These are phyloP conservation scores for Ivindomyrus marchei DNA, from an alignment of 2,113 vertebrate genomes.

Conservation along the genomic window DNA sequence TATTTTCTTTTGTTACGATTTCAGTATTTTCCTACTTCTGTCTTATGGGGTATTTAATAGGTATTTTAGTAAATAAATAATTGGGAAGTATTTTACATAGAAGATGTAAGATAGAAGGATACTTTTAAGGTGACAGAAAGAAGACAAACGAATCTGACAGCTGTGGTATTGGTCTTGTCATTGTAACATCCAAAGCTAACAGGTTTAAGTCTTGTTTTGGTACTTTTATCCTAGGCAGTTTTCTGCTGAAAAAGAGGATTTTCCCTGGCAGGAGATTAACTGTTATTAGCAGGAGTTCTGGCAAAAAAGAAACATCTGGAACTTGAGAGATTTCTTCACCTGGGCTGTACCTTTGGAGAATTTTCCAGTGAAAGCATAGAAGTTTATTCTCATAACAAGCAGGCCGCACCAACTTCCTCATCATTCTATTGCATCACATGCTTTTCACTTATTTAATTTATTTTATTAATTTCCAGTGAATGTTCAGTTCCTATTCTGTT, in stretches of 20 bases:
- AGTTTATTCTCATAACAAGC: background rate
- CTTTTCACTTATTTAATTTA: background rate
- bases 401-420: background rate
- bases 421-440: background rate
- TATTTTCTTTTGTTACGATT: background rate
- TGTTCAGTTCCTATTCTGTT: background rate
- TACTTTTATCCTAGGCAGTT: background rate
- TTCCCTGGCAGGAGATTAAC: background rate
- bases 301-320: background rate
- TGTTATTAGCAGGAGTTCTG: background rate
- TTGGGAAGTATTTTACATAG: background rate
- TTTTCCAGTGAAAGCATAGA: background rate
- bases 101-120: background rate
- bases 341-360: background rate
- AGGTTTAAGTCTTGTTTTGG: background rate
- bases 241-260: background rate
- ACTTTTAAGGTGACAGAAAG: background rate
- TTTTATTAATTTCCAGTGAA: background rate
- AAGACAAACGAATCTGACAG: background rate
- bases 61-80: background rate
- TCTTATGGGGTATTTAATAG: background rate
- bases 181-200: background rate
- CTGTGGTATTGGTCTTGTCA: background rate
- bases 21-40: background rate
- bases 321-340: background rate